Percentiles rank a stretch among this genome's conserved stretches.
phyloP scores from a whole-genome alignment of 2,797 vertebrate genomes.

The Prionace glauca region DNA sequence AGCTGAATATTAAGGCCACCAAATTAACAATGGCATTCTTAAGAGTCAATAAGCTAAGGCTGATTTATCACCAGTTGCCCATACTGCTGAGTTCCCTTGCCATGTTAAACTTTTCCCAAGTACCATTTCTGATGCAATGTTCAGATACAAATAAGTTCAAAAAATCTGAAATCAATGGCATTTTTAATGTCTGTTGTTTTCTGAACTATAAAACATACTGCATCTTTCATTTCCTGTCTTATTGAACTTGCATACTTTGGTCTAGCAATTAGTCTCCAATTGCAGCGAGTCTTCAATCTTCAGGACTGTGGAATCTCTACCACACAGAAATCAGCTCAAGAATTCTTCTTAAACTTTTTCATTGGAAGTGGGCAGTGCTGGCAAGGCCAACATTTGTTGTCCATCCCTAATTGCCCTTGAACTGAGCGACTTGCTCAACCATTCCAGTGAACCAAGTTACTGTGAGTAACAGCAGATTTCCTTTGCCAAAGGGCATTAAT shows the following conservation, averaged over 20 bases:
- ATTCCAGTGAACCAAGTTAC: too few species aligned
- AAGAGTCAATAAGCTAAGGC: background rate
- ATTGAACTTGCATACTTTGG: background rate
- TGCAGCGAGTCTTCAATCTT: background rate
- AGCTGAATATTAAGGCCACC: background rate
- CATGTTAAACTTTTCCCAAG: background rate
- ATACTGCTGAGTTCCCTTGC: background rate
- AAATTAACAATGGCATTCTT: background rate
- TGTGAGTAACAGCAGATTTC: too few species aligned
- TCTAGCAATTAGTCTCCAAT: background rate
- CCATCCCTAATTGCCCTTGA: too few species aligned
- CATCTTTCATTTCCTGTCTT: background rate
- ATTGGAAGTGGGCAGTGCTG: too few species aligned
- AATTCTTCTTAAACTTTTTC: too few species aligned
- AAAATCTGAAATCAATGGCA: background rate
- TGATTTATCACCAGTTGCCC: background rate
- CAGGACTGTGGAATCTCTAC: background rate
- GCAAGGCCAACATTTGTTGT: too few species aligned
- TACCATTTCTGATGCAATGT: background rate
- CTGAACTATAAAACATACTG: background rate
- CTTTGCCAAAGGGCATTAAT: too few species aligned
- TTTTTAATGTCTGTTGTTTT: background rate
- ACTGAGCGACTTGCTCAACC: too few species aligned
- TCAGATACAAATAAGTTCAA: background rate
- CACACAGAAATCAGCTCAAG: background rate